Conservation (phyloP, 2,888 invertebrate genomes). For the Eupithecia vulgata region DNA sequence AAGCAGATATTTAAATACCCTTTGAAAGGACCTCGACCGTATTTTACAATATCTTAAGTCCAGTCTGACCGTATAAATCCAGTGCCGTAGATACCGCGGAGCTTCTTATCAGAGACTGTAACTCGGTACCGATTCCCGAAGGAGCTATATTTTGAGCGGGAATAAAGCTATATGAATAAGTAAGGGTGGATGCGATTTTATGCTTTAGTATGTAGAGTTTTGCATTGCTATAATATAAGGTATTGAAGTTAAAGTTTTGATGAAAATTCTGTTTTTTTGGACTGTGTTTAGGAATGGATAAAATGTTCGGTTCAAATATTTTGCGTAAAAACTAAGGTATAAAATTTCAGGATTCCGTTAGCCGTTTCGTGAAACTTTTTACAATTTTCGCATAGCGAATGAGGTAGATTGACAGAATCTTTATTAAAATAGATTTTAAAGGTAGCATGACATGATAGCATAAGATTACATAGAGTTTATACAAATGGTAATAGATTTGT, state of each 20-base stretch:
- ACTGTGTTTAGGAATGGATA: background rate
- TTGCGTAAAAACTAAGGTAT: background rate
- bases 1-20: background rate
- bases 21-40: background rate
- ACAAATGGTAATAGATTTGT: no score
- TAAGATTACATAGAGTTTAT: no score
- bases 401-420: background rate
- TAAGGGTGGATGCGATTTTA: conserved; percentile 7
- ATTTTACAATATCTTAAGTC: conserved; percentile 5
- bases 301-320: background rate
- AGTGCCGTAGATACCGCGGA: conserved; percentile 10
- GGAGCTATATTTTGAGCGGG: conserved; percentile 9
- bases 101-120: conserved; percentile 2
- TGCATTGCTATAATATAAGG: background rate
- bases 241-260: background rate
- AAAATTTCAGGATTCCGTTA: no score
- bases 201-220: background rate
- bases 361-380: background rate
- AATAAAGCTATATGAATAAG: conserved; percentile 11
- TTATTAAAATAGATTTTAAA: background rate
- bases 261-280: background rate
- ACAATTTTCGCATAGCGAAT: background rate
- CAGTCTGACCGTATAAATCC: conserved; percentile 11
- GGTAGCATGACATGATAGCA: no score
- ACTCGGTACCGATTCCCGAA: conserved; percentile 5